These are phyloP conservation scores for Dione juno DNA, from an alignment of 2,888 invertebrate genomes.

Conservation along the genomic window DNA sequence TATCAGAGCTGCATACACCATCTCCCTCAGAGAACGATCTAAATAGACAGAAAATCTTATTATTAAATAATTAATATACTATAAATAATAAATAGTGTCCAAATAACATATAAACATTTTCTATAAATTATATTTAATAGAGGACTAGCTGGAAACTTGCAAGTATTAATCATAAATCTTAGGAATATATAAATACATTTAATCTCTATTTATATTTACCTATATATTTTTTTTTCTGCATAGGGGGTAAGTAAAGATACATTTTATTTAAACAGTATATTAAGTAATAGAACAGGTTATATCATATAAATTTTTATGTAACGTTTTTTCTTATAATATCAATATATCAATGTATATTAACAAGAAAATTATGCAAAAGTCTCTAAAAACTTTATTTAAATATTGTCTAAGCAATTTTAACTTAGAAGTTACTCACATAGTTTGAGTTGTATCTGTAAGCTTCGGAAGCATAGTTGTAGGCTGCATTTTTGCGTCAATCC, in stretches of 20 bases:
- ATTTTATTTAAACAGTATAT: background rate
- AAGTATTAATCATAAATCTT: no score
- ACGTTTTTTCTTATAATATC: background rate
- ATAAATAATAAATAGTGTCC: background rate
- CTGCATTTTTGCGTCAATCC: slow-evolving; percentile 65
- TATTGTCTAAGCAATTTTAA: slow-evolving; percentile 33
- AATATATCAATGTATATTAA: background rate
- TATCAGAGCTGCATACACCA: slow-evolving; percentile 82
- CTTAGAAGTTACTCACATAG: slow-evolving; percentile 69
- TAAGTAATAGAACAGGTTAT: slow-evolving; percentile 43
- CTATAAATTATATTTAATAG: background rate
- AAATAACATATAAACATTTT: background rate
- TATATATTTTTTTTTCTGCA: background rate
- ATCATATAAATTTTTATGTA: background rate
- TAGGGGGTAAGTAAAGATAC: background rate
- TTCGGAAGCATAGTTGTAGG: slow-evolving; percentile 75
- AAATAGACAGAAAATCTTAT: slow-evolving; percentile 21
- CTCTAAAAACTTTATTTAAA: slow-evolving; percentile 17
- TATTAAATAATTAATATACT: slow-evolving; percentile 29
- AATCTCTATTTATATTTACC: no score
- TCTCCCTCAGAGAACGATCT: slow-evolving; percentile 85
- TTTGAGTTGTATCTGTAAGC: slow-evolving; percentile 75
- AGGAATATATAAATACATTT: no score
- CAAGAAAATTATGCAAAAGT: background rate
- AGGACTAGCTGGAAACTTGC: background rate